Conservation (phyloP, 1,140 invertebrate species). For the Archegozetes longisetosus region DNA sequence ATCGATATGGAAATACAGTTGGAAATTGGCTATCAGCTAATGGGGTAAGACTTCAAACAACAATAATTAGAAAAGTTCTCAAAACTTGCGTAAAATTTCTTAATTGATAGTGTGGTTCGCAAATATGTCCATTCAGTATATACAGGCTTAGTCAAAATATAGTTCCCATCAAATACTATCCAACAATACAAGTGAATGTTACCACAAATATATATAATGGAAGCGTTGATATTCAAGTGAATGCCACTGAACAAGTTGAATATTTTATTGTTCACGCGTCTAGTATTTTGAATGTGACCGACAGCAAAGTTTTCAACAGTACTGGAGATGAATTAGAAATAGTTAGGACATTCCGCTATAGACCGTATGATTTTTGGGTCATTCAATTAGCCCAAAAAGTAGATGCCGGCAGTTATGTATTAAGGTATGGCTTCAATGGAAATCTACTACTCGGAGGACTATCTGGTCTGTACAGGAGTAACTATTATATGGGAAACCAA, state of each 20-base stretch:
- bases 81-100: not conserved
- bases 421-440: slow-evolving; percentile 32
- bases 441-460: slow-evolving; percentile 8
- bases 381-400: slow-evolving; percentile 38
- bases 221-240: slow-evolving; percentile 47
- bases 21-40: slow-evolving; percentile 8
- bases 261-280: slow-evolving; percentile 30
- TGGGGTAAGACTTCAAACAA: slow-evolving; percentile 1
- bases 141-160: slow-evolving; percentile 44
- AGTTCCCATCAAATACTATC: slow-evolving; percentile 51
- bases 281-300: slow-evolving; percentile 28
- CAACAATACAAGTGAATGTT: slow-evolving; percentile 54
- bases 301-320: slow-evolving; percentile 18
- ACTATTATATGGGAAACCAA: slow-evolving; percentile 1
- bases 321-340: slow-evolving; percentile 17
- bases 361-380: slow-evolving; percentile 47
- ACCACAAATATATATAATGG: slow-evolving; percentile 48
- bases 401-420: slow-evolving; percentile 37
- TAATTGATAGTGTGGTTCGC: slow-evolving; percentile 2
- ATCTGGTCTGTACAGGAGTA: slow-evolving; percentile 7
- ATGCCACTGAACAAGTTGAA: slow-evolving; percentile 27
- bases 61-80: not conserved
- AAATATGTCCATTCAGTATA: slow-evolving; percentile 13
- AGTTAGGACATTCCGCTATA: slow-evolving; percentile 33
- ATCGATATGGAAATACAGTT: not conserved